phyloP scores from a whole-genome alignment of 2,797 vertebrate species.

The Molossus molossus region DNA sequence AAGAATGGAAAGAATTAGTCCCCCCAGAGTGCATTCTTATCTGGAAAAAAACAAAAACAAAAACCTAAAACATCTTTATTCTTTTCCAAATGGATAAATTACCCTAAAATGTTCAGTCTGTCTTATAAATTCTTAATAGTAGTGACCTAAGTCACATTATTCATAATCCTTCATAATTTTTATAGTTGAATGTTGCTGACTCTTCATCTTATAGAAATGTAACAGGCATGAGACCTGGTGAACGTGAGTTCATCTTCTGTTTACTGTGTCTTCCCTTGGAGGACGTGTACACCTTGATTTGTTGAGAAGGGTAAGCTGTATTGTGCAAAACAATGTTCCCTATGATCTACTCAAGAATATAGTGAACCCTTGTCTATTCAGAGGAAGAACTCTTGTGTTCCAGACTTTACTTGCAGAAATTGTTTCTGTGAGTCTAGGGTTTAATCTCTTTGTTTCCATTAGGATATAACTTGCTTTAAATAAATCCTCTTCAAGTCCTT shows the following conservation, averaged over 20 bases:
- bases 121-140: conserved; percentile 26
- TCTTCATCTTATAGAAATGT: neutral
- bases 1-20: neutral
- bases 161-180: neutral
- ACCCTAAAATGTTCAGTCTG: neutral
- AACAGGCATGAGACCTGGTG: neutral
- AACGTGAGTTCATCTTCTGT: neutral
- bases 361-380: neutral
- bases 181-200: neutral
- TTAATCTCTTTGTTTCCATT: conserved; percentile 50
- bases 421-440: neutral
- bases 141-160: neutral
- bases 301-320: neutral
- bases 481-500: neutral
- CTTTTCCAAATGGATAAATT: conserved; percentile 34
- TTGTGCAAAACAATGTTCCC: neutral
- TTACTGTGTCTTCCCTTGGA: neutral
- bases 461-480: neutral
- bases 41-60: conserved; percentile 24
- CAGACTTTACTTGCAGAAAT: neutral
- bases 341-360: neutral
- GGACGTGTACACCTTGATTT: neutral
- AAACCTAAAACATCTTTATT: neutral
- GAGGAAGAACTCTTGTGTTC: neutral
- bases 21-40: neutral